Base-by-base conservation (phyloP, 2,888 invertebrate species). In the Eristalis intricaria region DNA sequence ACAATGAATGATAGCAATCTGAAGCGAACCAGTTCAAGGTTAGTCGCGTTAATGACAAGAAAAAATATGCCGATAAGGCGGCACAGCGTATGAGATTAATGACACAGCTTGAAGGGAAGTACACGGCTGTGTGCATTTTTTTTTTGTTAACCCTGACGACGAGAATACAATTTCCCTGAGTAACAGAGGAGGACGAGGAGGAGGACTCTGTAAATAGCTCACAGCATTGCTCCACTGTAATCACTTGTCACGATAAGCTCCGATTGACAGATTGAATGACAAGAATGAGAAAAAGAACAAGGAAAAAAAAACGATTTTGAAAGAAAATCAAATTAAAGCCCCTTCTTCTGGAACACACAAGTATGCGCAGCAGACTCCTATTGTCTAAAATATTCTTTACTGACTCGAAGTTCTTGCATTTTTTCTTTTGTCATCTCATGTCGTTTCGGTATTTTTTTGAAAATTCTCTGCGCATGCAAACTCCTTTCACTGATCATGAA, bases 401-500 rank as follows among this genome's bases (percentile, higher is more conserved):
- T 38, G 38, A 2, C 13, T 38, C 38, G 38, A 29, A 19, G 13
- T 10, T 69, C 56, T 68, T 58, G 74, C 64, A 43, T 38, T 82
- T 65, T 63, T 81, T 69, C 43, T 71, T 40, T 29, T 38, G 38
- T 38, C 38, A 38, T 11, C 38, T 38, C 38, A 13, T 11, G 13
- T 38, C 38, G 11, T 38, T 8, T 22, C 1, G 8, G 32, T 8
- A 7, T 38, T 58, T 35, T 38, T 58, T 32, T 35, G 29, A 13
- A 10, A 43, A 76, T 76, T 70, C 71, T 66, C 10, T 65, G 50
- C 69, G 19, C 74, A 70, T 60, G 65, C 56, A 84, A 63, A 68
- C 73, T 77, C 56, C 43, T 43, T 58, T 73, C 71, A 29, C 22
- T 40, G 50, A 68, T 77, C 56, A 73, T 83, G 66, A 73, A 56